phyloP scores from a whole-genome alignment of 2,797 vertebrate genomes.

The Stomatorhinus walkeri region DNA sequence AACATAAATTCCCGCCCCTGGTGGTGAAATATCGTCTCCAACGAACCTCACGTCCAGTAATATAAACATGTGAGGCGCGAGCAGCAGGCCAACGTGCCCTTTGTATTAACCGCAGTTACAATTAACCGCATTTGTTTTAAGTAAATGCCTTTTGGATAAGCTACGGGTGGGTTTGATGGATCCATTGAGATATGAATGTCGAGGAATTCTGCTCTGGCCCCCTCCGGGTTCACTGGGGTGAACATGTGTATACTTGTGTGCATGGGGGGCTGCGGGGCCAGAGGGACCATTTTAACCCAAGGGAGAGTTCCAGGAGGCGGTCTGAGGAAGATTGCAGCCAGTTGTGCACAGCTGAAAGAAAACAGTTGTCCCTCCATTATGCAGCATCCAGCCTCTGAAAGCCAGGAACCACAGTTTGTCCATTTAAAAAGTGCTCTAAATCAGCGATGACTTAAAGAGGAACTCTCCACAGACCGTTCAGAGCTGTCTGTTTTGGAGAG shows the following conservation, averaged over 20 bases:
- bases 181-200: neutral
- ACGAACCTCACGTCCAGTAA: slow-evolving; percentile 18
- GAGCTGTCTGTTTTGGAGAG: neutral
- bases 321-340: neutral
- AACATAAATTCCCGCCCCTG: slow-evolving; percentile 48
- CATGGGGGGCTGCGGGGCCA: neutral
- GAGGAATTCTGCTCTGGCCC: neutral
- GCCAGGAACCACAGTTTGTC: neutral
- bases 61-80: neutral
- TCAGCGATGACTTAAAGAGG: neutral
- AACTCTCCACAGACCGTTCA: neutral
- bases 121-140: slow-evolving; percentile 23
- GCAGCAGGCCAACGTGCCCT: neutral
- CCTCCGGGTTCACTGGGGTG: neutral
- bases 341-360: neutral
- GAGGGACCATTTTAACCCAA: neutral
- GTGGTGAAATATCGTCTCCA: slow-evolving; percentile 21
- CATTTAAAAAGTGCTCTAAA: neutral
- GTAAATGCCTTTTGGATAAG: slow-evolving; percentile 22
- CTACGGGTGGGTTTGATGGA: slow-evolving; percentile 16
- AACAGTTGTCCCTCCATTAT: neutral
- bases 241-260: neutral
- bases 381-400: neutral
- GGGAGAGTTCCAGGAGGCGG: neutral
- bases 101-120: neutral